phyloP scores from a whole-genome alignment of 2,113 vertebrate species.

The Leptosomus discolor region DNA sequence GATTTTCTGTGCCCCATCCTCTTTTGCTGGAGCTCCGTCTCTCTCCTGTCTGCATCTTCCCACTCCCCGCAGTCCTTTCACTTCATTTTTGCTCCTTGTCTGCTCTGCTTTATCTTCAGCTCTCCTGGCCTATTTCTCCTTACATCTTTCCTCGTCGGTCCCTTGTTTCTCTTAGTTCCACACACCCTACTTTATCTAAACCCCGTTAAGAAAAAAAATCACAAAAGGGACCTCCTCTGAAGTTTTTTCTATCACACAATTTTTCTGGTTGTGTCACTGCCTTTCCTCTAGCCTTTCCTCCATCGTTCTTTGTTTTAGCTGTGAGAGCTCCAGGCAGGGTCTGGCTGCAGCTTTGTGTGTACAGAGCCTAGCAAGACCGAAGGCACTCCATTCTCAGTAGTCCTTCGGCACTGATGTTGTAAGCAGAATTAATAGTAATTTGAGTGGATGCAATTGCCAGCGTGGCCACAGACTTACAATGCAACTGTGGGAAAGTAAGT shows the following conservation, averaged over 20 bases:
- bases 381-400: neutral
- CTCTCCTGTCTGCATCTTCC: neutral
- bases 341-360: neutral
- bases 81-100: conserved; percentile 3
- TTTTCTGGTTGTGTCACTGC: neutral
- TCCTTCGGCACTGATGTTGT: neutral
- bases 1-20: conserved; percentile 22
- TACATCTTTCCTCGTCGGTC: neutral
- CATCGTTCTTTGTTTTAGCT: neutral
- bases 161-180: neutral
- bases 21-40: neutral
- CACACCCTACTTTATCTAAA: neutral
- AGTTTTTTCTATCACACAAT: neutral
- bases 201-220: neutral
- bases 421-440: neutral
- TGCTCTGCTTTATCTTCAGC: neutral
- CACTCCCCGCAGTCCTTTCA: neutral
- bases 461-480: neutral
- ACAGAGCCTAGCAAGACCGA: neutral
- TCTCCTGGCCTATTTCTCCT: neutral
- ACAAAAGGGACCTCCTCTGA: neutral
- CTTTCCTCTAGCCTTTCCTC: neutral
- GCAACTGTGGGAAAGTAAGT: neutral
- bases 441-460: neutral
- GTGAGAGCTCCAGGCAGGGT: neutral